phyloP scores from a whole-genome alignment of 2,113 vertebrate genomes.

The Mohoua ochrocephala region DNA sequence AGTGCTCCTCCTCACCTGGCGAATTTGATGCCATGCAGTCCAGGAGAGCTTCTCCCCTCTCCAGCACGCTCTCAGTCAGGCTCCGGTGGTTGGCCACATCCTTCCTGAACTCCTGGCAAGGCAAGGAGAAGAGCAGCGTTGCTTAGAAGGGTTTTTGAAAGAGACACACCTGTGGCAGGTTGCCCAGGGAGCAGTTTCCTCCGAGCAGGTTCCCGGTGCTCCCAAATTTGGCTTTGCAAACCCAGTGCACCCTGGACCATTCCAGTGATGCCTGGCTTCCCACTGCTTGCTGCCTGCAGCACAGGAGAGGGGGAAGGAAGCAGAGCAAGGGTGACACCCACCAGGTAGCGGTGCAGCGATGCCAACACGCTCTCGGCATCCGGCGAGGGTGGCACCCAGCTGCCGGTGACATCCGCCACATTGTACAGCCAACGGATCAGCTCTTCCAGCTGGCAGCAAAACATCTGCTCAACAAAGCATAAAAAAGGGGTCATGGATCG shows the following conservation, averaged over 20 bases:
- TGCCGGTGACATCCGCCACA: slow-evolving; percentile 66
- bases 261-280: neutral
- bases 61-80: slow-evolving; percentile 78
- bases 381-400: slow-evolving; percentile 59
- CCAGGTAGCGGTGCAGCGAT: slow-evolving; percentile 82
- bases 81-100: slow-evolving; percentile 77
- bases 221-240: neutral
- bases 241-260: neutral
- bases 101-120: slow-evolving; percentile 81
- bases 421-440: slow-evolving; percentile 82
- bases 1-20: slow-evolving; percentile 72
- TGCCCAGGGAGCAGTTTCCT: neutral
- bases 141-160: neutral
- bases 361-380: slow-evolving; percentile 68
- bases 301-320: neutral
- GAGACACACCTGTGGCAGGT: neutral
- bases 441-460: slow-evolving; percentile 85
- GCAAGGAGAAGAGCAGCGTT: neutral
- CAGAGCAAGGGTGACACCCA: slow-evolving; percentile 25
- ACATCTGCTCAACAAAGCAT: slow-evolving; percentile 71
- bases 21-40: slow-evolving; percentile 77
- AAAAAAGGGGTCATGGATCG: neutral
- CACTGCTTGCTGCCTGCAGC: neutral
- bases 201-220: neutral
- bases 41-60: slow-evolving; percentile 82